Evolutionary conservation across 1,140 invertebrate species (phyloP), one percentile per base, ranked within the genome.

Genomic region (Drosophila micromelanica): DNA sequence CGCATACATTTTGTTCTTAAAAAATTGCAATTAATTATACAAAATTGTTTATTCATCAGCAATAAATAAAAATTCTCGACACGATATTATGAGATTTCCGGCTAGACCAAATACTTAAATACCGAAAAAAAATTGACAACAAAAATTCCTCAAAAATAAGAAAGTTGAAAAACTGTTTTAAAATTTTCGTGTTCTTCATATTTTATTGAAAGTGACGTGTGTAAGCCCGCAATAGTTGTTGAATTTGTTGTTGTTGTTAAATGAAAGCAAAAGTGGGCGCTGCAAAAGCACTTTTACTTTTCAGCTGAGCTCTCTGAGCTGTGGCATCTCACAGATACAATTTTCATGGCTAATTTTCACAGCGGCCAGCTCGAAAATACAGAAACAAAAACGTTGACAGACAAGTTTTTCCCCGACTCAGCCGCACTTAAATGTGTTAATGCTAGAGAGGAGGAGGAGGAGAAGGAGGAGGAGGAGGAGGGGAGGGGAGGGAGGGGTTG

Each of bases 261-360:
- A 87, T 76, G 82, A 86, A 86, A 87, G 78, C 71, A 86, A 86
- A 78, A 87, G 81, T 78, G 52, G 73, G 64, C 52, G 78, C 78
- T 32, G 52, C 49, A 17, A 43, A 64, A 78, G 64, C 78, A 87
- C 81, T 86, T 86, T 86, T 86, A 87, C 82, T 86, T 86, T 86
- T 81, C 63, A 70, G 67, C 65, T 61, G 64, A 76, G 52, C 62
- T 60, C 43, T 45, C 27, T 35, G 35, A 76, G 35, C 57, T 17
- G 35, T 51, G 6, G 60, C 56, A 60, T 43, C 70, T 63, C 42
- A 49, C 35, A 86, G 75, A 75, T 62, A 78, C 78, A 73, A 73
- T 85, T 86, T 86, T 62, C 65, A 69, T 62, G 49, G 42, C 55
- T 72, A 89, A 86, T 86, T 86, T 87, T 78, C 61, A 76, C 82